Conservation (phyloP, 2,797 vertebrate genomes). For the Aphelocoma californica region DNA sequence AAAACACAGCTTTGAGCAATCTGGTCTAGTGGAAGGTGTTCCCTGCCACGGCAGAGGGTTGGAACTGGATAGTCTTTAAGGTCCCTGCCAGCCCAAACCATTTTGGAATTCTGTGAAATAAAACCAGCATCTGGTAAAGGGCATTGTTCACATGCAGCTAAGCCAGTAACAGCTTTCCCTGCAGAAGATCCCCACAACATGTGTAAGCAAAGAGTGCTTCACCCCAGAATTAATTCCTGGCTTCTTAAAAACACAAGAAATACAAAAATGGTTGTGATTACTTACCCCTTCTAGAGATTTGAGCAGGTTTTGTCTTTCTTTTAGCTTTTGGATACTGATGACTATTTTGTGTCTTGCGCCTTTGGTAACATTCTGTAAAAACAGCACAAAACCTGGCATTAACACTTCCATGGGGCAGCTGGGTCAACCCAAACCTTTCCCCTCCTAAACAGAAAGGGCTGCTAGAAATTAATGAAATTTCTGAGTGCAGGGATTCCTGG, state of each 20-base stretch:
- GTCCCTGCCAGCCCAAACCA: not conserved
- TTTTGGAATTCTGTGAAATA: not conserved
- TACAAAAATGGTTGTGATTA: not conserved
- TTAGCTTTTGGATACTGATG: conserved; percentile 98
- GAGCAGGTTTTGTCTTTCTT: conserved; percentile 92
- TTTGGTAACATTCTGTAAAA: conserved; percentile 94
- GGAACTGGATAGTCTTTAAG: not conserved
- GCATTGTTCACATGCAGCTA: not conserved
- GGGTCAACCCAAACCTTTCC: not conserved
- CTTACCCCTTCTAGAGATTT: conserved; percentile 96
- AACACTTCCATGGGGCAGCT: not conserved
- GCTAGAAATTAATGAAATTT: not conserved
- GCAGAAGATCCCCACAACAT: not conserved
- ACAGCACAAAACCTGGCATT: not conserved
- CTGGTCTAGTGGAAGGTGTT: not conserved
- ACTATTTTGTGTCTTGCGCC: conserved; percentile 98
- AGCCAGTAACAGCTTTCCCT: not conserved
- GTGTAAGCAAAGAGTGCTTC: not conserved
- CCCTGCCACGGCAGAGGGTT: rapidly evolving
- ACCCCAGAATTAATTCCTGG: not conserved
- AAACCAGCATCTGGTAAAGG: not conserved
- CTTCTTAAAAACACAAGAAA: not conserved
- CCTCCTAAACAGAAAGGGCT: not conserved
- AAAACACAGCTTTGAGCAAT: not conserved
- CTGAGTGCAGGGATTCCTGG: not conserved